Evolutionary conservation across 35 echinoderm and acorn worm species (phyloP), one percentile per base, ranked within the genome.

Genomic region (Ptychodera flava): DNA sequence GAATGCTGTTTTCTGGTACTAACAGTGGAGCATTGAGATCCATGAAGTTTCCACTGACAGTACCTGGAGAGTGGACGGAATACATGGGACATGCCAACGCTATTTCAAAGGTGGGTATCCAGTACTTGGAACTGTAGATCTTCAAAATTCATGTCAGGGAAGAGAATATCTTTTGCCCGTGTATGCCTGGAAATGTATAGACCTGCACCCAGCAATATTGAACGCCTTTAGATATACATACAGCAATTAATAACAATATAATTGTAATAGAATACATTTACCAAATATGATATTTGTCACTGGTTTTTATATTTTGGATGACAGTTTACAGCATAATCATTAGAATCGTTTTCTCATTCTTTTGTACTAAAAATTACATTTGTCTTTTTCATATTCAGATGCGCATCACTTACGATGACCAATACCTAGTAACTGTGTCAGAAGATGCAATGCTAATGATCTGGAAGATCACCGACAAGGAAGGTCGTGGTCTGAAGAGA

Each of bases 401-500:
- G 93, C 82, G 90, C 34, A 99, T 99, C 37, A 99, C 92, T 1
- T 92, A 92, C 86, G 96, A 99, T 89, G 96, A 99, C 86, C 96
- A 99, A 36, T 99, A 94, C 77, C 92, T 99, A 35, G 90, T 99
- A 36, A 99, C 93, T 34, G 88, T 94, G 14, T 99, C 96, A 0
- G 96, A 99, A 81, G 96, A 99, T 89, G 90, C 96, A 0, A 88
- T 92, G 1, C 77, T 99, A 31, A 99, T 99, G 96, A 99, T 99
- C 87, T 99, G 96, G 96, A 99, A 99, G 88, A 99, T 99, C 35
- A 92, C 84, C 33, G 96, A 99, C 77, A 99, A 99, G 78, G 96
- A 99, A 88, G 96, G 96, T 16, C 90, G 92, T 80, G 96, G 92
- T 35, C 83, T 99, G 0, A 94, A 94, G 75, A 91, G 89, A 82